Base-by-base conservation (phyloP, 2,888 invertebrate genomes). In the Aporophyla lueneburgensis region DNA sequence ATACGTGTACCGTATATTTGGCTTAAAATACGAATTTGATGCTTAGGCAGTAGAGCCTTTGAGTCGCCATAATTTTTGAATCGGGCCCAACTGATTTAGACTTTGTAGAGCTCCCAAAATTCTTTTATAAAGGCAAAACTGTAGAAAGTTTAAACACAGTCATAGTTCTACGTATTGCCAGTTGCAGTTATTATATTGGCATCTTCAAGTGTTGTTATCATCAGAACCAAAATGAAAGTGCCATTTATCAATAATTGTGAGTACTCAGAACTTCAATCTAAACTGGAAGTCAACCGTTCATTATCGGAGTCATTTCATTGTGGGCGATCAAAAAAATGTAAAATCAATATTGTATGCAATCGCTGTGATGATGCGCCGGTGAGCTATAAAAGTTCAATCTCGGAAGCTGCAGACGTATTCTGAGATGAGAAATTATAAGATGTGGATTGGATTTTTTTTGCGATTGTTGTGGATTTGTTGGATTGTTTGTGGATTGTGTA, bases 331-430 rank as follows among this genome's bases (percentile, higher is more conserved):
- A 92, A 84, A 91, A 92, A 87, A 88, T 84, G 86, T 90, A 91
- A 93, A 94, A 95, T 95, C 95, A 94, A 95, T 95, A 95, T 93
- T 91, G 91, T 91, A 88, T 90, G 92, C 93, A 94, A 93, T 93
- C 89, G 88, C 76, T 54, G 86, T 92, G 93, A 93, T 94, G 89
- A 93, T 87, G 90, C 88, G 76, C 80, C 76, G 81, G 86, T 86
- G 80, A 84, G 89, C 86, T 89, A 91, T 93, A 94, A 94, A 93
- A 91, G 89, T 92, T 91, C 91, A 91, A 93, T 93, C 88, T 91
- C 78, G 69, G 78, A 85, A 74, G 71, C 58, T 58, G 76, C 7
- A 59, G 83, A 27, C 85, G 21, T 94, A 95, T 94, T 94, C 92
- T 92, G 90, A 24, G 14, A 73, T 33, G 49, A 21, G 12, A 54